Base-by-base conservation (phyloP, 2,888 invertebrate species). In the Malthinus seriepunctatus region DNA sequence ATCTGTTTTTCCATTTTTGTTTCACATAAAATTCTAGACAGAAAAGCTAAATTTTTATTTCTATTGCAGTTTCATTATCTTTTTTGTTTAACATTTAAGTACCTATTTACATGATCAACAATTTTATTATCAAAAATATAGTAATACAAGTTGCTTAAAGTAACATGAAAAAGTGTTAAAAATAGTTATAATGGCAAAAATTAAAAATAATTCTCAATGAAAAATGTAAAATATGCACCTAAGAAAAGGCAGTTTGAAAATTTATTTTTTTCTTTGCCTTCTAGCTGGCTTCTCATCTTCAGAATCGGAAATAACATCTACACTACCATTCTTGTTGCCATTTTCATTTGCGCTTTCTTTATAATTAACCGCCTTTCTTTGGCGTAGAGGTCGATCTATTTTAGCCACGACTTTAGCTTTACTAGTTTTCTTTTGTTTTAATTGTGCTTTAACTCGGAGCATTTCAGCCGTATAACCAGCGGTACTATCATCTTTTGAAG, bases 401-500 rank as follows among this genome's bases (percentile, higher is more conserved):
- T 54, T 48, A 8, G 48, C 32, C 32, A 32, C 48, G 32, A 52
- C 49, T 33, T 59, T 59, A 39, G n/a, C 12, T 15, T 56, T 61
- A 9, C 11, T 11, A 32, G 52, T 45, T 23, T 51, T 50, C n/a
- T 54, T 52, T 1, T 42, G 51, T 14, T 55, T 55, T 11, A 66
- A 49, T 51, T 65, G 60, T 12, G 58, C 35, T 60, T 58, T 63
- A 3, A 67, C 49, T 32, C 62, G 32, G n/a, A 51, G 39, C 66
- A 65, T 66, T 55, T 66, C 66, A 6, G 60, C 63, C 5, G 56
- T 68, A 50, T 49, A 65, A 4, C 63, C 61, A n/a, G 42, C 47
- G 7, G 12, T 32, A 8, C 23, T 31, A 11, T 54, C 56, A 12
- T 57, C 14, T 39, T n/a, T 39, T 5, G 39, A 9, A 1, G 39